phyloP scores from a whole-genome alignment of 2,113 vertebrate genomes.

The Formicarius rufipectus region DNA sequence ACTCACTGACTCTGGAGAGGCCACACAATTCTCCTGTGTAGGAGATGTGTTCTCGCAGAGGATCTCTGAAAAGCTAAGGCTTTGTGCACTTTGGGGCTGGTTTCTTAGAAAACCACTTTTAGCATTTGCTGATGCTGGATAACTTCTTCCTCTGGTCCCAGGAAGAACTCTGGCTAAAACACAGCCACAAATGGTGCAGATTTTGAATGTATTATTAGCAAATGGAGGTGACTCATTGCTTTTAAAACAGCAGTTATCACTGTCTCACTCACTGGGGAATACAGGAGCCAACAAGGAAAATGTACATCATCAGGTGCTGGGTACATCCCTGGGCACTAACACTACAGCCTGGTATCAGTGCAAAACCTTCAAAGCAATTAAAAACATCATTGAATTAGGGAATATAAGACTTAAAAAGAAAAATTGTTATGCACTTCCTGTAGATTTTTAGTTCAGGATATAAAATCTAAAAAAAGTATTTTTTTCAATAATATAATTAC shows the following conservation, averaged over 20 bases:
- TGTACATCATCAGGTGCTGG: rapidly evolving
- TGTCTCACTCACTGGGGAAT: background rate
- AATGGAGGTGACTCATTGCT: background rate
- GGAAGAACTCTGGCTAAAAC: background rate
- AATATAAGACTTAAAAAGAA: background rate
- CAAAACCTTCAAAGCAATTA: background rate
- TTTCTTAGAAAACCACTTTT: background rate
- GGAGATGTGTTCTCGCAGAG: background rate
- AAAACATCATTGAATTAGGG: background rate
- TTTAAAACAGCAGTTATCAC: background rate
- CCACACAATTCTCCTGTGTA: background rate
- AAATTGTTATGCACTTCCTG: background rate
- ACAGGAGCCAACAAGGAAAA: background rate
- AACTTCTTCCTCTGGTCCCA: rapidly evolving
- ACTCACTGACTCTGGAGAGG: background rate
- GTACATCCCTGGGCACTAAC: background rate
- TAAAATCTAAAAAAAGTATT: background rate
- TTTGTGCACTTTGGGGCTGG: rapidly evolving
- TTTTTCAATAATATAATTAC: background rate
- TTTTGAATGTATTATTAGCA: background rate
- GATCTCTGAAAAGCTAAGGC: background rate
- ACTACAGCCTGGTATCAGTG: no score
- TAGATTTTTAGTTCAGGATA: background rate
- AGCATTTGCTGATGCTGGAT: background rate
- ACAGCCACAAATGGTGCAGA: background rate